Evolutionary conservation across 2,113 vertebrate species (phyloP), one percentile per base, ranked within the genome.

Genomic region (Leiothrix lutea): DNA sequence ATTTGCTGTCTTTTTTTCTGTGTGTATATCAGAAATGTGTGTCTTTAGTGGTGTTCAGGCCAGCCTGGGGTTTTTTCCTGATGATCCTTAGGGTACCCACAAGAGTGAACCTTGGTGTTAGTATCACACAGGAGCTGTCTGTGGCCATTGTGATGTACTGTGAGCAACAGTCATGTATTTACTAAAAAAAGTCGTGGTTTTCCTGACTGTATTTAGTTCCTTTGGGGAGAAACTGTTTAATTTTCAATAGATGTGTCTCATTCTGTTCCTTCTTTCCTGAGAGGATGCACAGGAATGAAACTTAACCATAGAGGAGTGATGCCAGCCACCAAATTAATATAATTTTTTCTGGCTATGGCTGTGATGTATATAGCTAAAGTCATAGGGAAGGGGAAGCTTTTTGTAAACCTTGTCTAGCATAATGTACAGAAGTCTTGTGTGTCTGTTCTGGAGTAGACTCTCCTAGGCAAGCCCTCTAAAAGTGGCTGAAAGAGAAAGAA

Each of bases 231-330:
- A 97, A 80, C 25, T 11, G 38, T 86, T 91, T 93, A 12, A 82
- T 97, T 97, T 96, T 90, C 86, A 75, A 87, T 40, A 89, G 88
- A 86, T 74, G 47, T 33, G 9, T 94, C 84, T 91, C 29, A 24
- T 96, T 95, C 84, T 95, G 54, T 88, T 94, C 44, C 13, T 61
- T 58, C 40, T 47, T 91, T 88, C 57, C 77, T 95, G 89, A 72
- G 71, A 96, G 73, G 86, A 47, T 66, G 69, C 82, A 85, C 57
- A 80, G 80, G 54, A 91, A 81, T 62, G 83, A 79, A 80, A 48
- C 26, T 92, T 83, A 40, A 38, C 73, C 80, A 75, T 25, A 40
- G 44, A 80, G 58, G 80, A 83, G 15, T 94, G 70, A 97, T 93
- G 54, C 31, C 75, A 96, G 45, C n/a, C 50, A 86, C 71, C 50